These are phyloP conservation scores for Ennomos fuscantarius DNA, from an alignment of 2,888 invertebrate species.

Conservation along the genomic window DNA sequence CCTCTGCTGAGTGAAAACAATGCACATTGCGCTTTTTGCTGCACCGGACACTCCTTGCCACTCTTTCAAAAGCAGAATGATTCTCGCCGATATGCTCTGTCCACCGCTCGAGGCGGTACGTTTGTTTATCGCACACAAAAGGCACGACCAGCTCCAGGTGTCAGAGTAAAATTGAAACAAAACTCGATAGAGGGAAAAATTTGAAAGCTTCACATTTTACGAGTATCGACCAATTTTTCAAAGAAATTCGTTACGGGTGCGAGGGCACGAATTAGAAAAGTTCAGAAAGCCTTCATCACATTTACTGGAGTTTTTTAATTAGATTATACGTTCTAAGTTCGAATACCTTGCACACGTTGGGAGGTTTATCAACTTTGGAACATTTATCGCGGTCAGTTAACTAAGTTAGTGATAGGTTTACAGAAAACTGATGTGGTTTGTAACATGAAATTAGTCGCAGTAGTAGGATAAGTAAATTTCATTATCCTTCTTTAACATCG, in stretches of 20 bases:
- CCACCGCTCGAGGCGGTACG: conserved; percentile 46
- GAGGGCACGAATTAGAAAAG: conserved; percentile 30
- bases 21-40: conserved; percentile 74
- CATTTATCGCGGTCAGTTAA: conserved; percentile 41
- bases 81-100: conserved; percentile 63
- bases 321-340: conserved; percentile 51
- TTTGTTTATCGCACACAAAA: conserved; percentile 55
- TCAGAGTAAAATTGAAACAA: conserved; percentile 39
- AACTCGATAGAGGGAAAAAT: conserved; percentile 16
- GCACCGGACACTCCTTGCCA: conserved; percentile 62
- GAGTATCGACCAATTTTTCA: conserved; percentile 27
- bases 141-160: conserved; percentile 45
- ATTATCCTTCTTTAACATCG: too few relatives aligned
- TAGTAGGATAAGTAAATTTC: too few relatives aligned
- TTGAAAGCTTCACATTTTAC: conserved; percentile 25
- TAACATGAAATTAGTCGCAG: too few relatives aligned
- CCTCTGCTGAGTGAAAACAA: conserved; percentile 71
- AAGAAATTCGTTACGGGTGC: conserved; percentile 26
- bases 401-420: too few relatives aligned
- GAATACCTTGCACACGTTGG: conserved; percentile 53
- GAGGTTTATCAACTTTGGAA: conserved; percentile 46
- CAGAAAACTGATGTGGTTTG: too few relatives aligned
- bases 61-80: conserved; percentile 67
- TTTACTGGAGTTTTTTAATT: conserved; percentile 54
- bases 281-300: conserved; percentile 48